Base-by-base conservation (phyloP, 2,888 invertebrate species). In the Cosmia pyralina region DNA sequence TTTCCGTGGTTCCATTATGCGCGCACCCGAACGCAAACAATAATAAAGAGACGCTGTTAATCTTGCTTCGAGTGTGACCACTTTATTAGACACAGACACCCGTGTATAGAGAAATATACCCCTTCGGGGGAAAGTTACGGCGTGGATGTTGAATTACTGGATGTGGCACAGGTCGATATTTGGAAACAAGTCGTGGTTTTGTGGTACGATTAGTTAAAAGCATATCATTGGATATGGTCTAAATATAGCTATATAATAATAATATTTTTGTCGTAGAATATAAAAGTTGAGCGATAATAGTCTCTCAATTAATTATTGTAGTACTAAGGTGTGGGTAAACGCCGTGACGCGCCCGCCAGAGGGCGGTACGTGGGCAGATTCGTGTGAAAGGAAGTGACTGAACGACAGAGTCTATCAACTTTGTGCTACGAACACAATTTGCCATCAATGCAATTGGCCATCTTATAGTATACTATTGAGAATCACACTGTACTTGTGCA, bases 1-100 rank as follows among this genome's bases (percentile, higher is more conserved):
- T 85, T 72, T 69, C 69, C 59, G 65, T 55, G 71, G 48, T 72
- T 60, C 79, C 89, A 88, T 86, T 90, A 89, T 91, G 90, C 86
- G 86, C 85, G 72, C 88, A 77, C 83, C 92, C 90, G 90, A 88
- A 91, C 88, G 87, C 92, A 92, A 91, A 93, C 92, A 92, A 93
- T 93, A 95, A 95, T 94, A 94, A 93, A 95, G 93, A 91, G 91
- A 73, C 81, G 92, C 90, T 92, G 95, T 96, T 96, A 96, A 95
- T 95, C 96, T 95, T 94, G 92, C 93, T 95, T 95, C 95, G 95
- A 94, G 92, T 94, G 93, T 93, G 95, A 94, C 95, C 95, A 92
- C 94, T 96, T 95, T 95, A 95, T 96, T 95, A 95, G 94, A 94
- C 92, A 91, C 89, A 89, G 93, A 93, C 93, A 92, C 91, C 89